Conservation (phyloP, 2,888 invertebrate genomes). For the Acronicta alni region DNA sequence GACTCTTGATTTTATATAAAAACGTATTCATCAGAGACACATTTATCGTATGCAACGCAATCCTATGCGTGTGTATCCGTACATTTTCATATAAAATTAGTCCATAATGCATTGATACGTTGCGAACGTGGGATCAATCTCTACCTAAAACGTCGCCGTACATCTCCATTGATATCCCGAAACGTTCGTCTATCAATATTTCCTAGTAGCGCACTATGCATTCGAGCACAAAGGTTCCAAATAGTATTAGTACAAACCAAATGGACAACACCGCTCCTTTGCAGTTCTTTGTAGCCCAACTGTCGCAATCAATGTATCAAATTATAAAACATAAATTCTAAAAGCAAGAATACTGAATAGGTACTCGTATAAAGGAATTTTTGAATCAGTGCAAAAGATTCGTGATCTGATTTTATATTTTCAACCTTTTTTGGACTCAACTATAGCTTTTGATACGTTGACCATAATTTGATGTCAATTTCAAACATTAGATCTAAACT, state of each 20-base stretch:
- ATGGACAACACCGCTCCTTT: slow-evolving; percentile 40
- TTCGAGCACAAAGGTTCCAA: slow-evolving; percentile 27
- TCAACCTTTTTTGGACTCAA: not conserved
- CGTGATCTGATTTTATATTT: not conserved
- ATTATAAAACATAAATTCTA: slow-evolving; percentile 43
- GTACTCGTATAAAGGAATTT: slow-evolving; percentile 8
- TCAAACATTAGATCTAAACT: no score
- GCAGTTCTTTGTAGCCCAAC: slow-evolving; percentile 37
- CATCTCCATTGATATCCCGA: slow-evolving; percentile 2
- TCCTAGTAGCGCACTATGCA: slow-evolving; percentile 7
- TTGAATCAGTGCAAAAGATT: not conserved
- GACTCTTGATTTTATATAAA: no score
- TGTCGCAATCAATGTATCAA: slow-evolving; percentile 45
- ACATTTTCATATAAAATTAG: no score
- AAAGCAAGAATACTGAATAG: slow-evolving; percentile 10
- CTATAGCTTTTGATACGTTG: no score
- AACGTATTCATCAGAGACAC: no score
- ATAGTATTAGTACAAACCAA: slow-evolving; percentile 31
- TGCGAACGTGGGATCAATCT: no score
- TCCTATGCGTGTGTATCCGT: no score
- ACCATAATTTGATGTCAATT: no score
- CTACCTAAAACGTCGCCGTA: not conserved
- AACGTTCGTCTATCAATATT: slow-evolving; percentile 8
- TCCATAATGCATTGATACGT: no score
- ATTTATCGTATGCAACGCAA: no score